phyloP scores from a whole-genome alignment of 2,797 vertebrate genomes.

The Cephalopachus bancanus region DNA sequence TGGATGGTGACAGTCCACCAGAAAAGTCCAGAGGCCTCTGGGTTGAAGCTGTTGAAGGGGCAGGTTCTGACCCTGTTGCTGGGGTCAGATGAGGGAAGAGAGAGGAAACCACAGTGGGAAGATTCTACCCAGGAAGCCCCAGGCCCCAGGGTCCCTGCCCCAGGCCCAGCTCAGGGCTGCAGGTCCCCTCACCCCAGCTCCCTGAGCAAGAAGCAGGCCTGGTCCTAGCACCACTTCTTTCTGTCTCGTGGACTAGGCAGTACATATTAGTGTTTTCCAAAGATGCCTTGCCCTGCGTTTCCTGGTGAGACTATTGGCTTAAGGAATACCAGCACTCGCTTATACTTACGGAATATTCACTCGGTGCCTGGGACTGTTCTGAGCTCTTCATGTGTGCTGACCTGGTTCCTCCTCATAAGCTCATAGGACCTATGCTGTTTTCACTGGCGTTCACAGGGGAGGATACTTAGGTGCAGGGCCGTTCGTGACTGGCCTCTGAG shows the following conservation, averaged over 20 bases:
- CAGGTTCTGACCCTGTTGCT: not conserved
- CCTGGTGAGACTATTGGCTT: constrained; percentile 10
- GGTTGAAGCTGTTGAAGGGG: not conserved
- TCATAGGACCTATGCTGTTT: not conserved
- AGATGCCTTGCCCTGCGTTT: not conserved
- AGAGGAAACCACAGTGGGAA: too few relatives aligned
- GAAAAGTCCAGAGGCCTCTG: not conserved
- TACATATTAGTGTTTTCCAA: not conserved
- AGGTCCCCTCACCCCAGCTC: not conserved
- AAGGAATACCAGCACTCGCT: not conserved
- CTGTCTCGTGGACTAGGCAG: not conserved
- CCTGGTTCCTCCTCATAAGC: not conserved
- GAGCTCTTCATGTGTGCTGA: not conserved
- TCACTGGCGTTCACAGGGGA: not conserved
- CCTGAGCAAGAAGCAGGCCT: not conserved
- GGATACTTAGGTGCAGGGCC: not conserved
- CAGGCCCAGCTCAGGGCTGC: not conserved
- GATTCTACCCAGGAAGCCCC: not conserved
- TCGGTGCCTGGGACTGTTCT: not conserved
- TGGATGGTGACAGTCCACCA: not conserved
- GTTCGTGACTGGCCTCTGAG: not conserved
- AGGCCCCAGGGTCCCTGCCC: not conserved
- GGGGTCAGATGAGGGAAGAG: not conserved
- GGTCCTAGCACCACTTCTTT: not conserved
- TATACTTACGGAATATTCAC: not conserved